These are phyloP conservation scores for Myiopsitta monachus DNA, from an alignment of 2,113 vertebrate genomes.

Conservation along the genomic window DNA sequence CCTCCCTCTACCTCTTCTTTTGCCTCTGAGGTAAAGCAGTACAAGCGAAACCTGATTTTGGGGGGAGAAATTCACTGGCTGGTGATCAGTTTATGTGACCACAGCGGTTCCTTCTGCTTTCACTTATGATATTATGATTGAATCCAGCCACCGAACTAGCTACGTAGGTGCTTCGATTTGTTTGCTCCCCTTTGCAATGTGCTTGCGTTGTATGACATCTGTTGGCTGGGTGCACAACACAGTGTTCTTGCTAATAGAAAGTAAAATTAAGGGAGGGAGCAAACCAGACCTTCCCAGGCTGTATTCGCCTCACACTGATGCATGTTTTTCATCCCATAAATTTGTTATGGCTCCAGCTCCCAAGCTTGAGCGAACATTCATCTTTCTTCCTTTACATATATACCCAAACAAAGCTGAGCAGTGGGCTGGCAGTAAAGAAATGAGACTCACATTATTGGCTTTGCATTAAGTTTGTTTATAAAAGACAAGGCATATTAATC, in stretches of 20 bases:
- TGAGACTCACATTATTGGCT: conserved; percentile 65
- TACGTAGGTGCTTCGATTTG: background rate
- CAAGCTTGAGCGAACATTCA: conserved; percentile 51
- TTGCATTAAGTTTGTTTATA: conserved; percentile 74
- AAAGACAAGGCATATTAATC: conserved; percentile 74
- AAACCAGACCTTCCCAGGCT: background rate
- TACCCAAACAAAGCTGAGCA: conserved; percentile 17
- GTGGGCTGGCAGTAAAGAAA: conserved; percentile 56
- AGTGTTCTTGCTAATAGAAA: background rate
- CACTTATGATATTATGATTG: background rate
- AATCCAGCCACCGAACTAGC: background rate
- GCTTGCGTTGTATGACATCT: background rate
- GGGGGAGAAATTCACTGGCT: background rate
- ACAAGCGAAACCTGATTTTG: background rate
- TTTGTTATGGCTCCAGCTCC: conserved; percentile 32
- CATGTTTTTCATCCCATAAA: conserved; percentile 37
- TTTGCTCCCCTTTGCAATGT: background rate
- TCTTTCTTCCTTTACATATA: conserved; percentile 48
- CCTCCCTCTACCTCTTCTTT: background rate
- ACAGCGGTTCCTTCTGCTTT: background rate
- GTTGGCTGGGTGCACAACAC: background rate
- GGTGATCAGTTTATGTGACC: background rate
- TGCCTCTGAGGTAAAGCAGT: background rate
- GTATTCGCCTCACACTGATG: background rate
- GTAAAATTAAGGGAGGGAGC: background rate